Evolutionary conservation across 1,140 invertebrate species (phyloP).

Genomic region (Tetraneura akinire): DNA sequence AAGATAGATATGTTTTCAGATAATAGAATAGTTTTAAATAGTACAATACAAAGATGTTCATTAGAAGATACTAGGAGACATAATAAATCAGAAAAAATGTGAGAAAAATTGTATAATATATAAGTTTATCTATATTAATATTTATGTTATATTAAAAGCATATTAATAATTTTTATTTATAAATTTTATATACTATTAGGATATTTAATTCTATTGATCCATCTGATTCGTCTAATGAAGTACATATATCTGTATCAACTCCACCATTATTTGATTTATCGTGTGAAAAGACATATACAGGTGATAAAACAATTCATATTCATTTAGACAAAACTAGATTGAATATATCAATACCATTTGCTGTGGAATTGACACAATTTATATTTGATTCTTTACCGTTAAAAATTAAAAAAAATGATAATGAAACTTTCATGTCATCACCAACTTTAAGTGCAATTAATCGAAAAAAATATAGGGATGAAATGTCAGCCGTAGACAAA

Average conservation of each 20-base stretch:
- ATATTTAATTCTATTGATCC: constrained; percentile 35
- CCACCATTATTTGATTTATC: constrained; percentile 70
- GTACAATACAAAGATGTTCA: constrained; percentile 70
- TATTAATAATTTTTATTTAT: neutral
- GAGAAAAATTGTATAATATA: neutral
- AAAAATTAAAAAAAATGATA: constrained; percentile 58
- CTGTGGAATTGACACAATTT: constrained; percentile 69
- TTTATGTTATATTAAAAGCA: neutral
- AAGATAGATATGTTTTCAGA: constrained; percentile 71
- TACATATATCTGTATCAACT: constrained; percentile 67
- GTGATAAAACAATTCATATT: constrained; percentile 68
- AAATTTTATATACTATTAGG: neutral
- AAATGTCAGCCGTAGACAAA: neutral
- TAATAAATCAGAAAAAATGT: constrained; percentile 45
- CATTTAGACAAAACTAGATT: constrained; percentile 72
- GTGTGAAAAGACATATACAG: constrained; percentile 66
- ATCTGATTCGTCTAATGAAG: constrained; percentile 53
- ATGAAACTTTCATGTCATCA: constrained; percentile 14
- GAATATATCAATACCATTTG: constrained; percentile 74
- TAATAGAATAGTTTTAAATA: constrained; percentile 69
- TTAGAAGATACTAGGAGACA: constrained; percentile 66
- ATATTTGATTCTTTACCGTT: constrained; percentile 69
- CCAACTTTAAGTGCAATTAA: neutral
- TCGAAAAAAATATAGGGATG: constrained; percentile 16
- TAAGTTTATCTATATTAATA: no score